A percentile compares a stretch with the other conserved stretches of the same genome.
phyloP scores from a whole-genome alignment of 2,797 vertebrate species.

The Coregonus suidteri region DNA sequence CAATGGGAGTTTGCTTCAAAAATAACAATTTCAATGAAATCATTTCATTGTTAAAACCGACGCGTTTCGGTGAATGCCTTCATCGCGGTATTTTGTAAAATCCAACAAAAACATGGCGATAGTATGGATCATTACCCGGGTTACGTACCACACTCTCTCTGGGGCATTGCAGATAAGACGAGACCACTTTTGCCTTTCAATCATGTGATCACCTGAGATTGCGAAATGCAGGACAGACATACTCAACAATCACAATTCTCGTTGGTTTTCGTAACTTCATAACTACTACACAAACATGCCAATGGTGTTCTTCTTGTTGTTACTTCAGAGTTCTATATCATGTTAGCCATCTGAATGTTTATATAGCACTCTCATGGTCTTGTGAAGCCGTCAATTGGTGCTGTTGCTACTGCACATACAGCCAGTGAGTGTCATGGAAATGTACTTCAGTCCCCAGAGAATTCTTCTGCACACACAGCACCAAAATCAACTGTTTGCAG shows the following conservation, averaged over 20 bases:
- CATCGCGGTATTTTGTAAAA: not conserved
- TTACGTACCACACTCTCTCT: conserved; percentile 21
- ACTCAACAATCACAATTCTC: not conserved
- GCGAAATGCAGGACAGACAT: not conserved
- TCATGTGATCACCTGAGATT: not conserved
- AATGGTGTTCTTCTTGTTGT: not conserved
- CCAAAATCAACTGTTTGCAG: conserved; percentile 43
- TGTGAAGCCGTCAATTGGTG: conserved; percentile 51
- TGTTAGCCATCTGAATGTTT: conserved; percentile 9
- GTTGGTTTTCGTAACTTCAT: not conserved
- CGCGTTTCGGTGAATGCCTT: no score
- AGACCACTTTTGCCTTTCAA: not conserved
- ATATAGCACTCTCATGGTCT: conserved; percentile 27
- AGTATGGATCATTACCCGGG: conserved; percentile 4
- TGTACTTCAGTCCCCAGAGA: conserved; percentile 51
- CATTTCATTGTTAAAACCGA: not conserved
- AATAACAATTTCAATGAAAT: not conserved
- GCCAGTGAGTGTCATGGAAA: conserved; percentile 44
- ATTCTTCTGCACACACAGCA: conserved; percentile 65
- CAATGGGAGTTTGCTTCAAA: not conserved
- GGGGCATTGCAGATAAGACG: conserved; percentile 17
- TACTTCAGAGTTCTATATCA: conserved; percentile 11
- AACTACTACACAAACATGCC: not conserved
- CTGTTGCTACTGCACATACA: conserved; percentile 35
- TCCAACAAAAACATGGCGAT: conserved; percentile 35